Base-by-base conservation (phyloP, 2,888 invertebrate genomes). In the Melanargia galathea region DNA sequence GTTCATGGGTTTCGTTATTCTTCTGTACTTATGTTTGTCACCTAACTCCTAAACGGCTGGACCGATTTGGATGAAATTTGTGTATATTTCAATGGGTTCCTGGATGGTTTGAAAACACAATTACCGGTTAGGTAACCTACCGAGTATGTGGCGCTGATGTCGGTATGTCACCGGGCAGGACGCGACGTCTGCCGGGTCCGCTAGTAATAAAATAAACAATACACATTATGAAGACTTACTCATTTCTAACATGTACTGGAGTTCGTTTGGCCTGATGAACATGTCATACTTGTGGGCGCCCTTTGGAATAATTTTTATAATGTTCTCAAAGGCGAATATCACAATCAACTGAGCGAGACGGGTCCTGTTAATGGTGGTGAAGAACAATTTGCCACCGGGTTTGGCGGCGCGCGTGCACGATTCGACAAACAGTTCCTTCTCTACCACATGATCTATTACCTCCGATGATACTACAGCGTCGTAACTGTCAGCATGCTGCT, bases 231-330 rank as follows among this genome's bases (percentile, higher is more conserved):
- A 35, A 16, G 61, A 89, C 94, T 93, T 92, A 97, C 97, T 93
- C 83, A 93, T 92, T 74, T 95, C 94, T 56, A 97, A 83, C 58
- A 95, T 82, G 69, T 92, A 90, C 70, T 95, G 93, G 11, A 97
- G 90, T 71, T 97, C 95, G 54, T 93, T 90, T 0, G 98, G 97
- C 0, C 94, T 88, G 20, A 97, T 94, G 84, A 99, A 97, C 85
- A 97, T 97, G 8, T 97, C 93, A 94, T 96, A 98, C 65, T 97
- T 94, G 82, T 99, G 99, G 0, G 98, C 97, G 5, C 98, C 98
- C 71, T 86, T 87, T 0, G 99, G 98, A 16, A 97, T 80, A 0
- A 95, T 58, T 40, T 92, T 89, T 0, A 97, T 74, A 0, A 97
- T 69, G 81, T 96, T 93, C 90, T 99, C 99, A 0, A 95, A 96